Evolutionary conservation across 2,888 invertebrate genomes (phyloP).

Genomic region (Caenorhabditis angaria): DNA sequence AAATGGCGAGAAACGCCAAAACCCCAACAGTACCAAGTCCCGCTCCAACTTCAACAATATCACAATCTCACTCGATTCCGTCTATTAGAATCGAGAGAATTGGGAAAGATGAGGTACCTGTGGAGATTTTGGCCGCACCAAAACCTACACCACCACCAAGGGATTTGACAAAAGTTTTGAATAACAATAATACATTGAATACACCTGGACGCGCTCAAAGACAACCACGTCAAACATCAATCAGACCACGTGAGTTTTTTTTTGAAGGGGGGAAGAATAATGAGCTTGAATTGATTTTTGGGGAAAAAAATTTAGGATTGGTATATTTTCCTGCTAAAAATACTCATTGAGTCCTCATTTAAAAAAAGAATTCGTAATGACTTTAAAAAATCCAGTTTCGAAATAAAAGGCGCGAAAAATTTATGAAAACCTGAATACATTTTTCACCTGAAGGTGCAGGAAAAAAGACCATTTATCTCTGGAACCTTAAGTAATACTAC

Average conservation of each 20-base stretch:
- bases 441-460: too few relatives aligned
- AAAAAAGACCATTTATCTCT: too few relatives aligned
- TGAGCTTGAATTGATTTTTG: neutral
- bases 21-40: conserved; percentile 32
- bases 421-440: too few relatives aligned
- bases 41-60: conserved; percentile 21
- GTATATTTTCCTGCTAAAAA: neutral
- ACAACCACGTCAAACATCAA: conserved; percentile 34
- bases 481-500: too few relatives aligned
- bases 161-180: conserved; percentile 10
- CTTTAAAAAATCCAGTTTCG: too few relatives aligned
- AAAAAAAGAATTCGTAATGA: too few relatives aligned
- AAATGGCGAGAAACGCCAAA: conserved; percentile 42
- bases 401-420: too few relatives aligned
- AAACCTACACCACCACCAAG: conserved; percentile 33
- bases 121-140: conserved; percentile 20
- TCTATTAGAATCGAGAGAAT: conserved; percentile 31
- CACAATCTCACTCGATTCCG: conserved; percentile 27
- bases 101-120: conserved; percentile 20
- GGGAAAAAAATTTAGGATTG: neutral
- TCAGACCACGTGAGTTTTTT: conserved; percentile 29
- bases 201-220: conserved; percentile 18
- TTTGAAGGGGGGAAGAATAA: neutral
- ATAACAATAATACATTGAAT: conserved; percentile 6
- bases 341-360: too few relatives aligned